These are phyloP conservation scores for Caenorhabditis wallacei DNA, from an alignment of 2,888 invertebrate species.

Conservation along the genomic window DNA sequence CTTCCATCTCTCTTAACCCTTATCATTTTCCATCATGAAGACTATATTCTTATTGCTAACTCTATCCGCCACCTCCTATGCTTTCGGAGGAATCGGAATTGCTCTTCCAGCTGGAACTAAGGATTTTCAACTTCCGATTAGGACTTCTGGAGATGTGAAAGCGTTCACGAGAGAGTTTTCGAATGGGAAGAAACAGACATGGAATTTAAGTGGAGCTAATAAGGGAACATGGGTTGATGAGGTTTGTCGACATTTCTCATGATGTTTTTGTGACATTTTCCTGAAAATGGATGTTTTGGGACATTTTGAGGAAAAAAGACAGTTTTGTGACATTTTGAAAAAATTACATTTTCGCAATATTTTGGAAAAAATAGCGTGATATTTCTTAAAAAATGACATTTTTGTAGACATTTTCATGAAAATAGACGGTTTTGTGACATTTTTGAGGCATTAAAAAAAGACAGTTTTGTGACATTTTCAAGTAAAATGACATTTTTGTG, in stretches of 20 bases:
- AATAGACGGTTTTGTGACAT: no score
- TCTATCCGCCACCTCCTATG: neutral
- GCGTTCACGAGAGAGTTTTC: conserved; percentile 17
- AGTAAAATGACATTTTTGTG: no score
- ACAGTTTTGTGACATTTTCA: no score
- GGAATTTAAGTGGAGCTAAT: conserved; percentile 25
- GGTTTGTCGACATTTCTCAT: neutral
- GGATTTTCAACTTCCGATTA: neutral
- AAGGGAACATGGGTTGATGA: conserved; percentile 27
- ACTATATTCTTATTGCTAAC: neutral
- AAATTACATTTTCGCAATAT: no score
- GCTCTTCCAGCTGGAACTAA: neutral
- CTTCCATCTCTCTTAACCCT: neutral
- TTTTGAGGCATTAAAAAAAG: no score
- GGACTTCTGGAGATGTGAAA: neutral
- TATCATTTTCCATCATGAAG: conserved; percentile 1
- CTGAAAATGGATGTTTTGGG: no score
- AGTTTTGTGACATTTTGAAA: no score
- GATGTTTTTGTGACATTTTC: no score
- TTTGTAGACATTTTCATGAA: no score
- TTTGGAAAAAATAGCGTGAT: no score
- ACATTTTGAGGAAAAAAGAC: no score
- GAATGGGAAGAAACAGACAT: conserved; percentile 29
- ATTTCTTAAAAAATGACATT: no score
- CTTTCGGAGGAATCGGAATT: neutral